Base-by-base conservation (phyloP, 1,140 invertebrate genomes). In the Drosophila cardini region DNA sequence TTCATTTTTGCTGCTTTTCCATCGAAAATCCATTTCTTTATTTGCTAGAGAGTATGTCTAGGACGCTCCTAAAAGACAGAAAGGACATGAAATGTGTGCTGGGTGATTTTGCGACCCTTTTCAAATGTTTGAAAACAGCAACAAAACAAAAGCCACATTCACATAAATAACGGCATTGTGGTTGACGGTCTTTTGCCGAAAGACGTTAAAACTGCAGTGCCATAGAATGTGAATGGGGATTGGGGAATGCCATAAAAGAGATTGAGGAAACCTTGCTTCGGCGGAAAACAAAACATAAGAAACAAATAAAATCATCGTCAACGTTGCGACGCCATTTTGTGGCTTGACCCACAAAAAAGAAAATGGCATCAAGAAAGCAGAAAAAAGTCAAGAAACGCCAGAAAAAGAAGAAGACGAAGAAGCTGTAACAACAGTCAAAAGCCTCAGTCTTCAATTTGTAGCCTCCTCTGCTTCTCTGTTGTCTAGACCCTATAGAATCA, bases 111-210 rank as follows among this genome's bases (percentile, higher is more conserved):
- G 36, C 50, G 38, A 86, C 83, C 83, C 83, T 82, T 79, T 82
- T 87, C 83, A 87, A 84, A 76, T 71, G 67, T 70, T 68, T 58
- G 34, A 36, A 60, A 65, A 65, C 60, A 70, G 61, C 65, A 78
- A 64, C 67, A 78, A 87, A 87, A 82, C 83, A 86, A 87, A 80
- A 76, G 71, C 83, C 78, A 72, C 83, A 87, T 79, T 72, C 69
- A 80, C 83, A 86, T 86, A 86, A 87, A 86, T 86, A 86, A 86
- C 58, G 58, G 72, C 62, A 76, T 82, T 82, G 83, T 72, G 82
- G 79, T 76, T 74, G 83, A 76, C 57, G 57, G 64, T 56, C 67
- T 80, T 71, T 76, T 67, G 21, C 4, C 21, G 21, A 72, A 78
- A 77, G 57, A 80, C 52, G 67, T 70, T 70, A 63, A 76, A 76